These are phyloP conservation scores for Laspeyria flexula DNA, from an alignment of 2,888 invertebrate species.

Conservation along the genomic window DNA sequence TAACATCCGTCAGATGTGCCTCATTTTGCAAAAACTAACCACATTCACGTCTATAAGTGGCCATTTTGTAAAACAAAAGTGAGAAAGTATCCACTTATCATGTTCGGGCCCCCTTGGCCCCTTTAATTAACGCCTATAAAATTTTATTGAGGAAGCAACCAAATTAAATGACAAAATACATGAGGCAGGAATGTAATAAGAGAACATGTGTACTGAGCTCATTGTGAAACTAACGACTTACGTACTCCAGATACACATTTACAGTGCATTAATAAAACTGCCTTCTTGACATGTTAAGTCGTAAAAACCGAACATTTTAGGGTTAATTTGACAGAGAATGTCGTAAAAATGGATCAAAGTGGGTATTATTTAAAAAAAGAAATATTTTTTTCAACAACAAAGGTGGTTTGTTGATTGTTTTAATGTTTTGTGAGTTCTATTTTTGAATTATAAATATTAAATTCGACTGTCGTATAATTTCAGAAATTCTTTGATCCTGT, in stretches of 20 bases:
- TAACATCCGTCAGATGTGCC: conserved; percentile 32
- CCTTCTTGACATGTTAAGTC: background rate
- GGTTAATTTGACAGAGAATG: background rate
- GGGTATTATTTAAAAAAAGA: background rate
- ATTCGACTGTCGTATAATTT: no score
- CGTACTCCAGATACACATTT: background rate
- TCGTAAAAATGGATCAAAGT: conserved; percentile 3
- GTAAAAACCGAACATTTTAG: background rate
- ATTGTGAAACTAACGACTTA: conserved; percentile 1
- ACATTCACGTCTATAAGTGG: conserved; percentile 7
- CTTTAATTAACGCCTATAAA: conserved; percentile 76
- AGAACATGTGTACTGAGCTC: conserved; percentile 37
- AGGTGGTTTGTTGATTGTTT: no score
- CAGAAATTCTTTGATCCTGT: no score
- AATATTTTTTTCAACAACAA: no score
- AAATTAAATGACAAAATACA: conserved; percentile 63
- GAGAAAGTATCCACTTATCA: conserved; percentile 31
- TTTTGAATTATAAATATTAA: no score
- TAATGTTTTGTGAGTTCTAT: no score
- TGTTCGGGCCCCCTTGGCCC: conserved; percentile 51
- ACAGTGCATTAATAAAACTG: background rate
- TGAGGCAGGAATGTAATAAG: conserved; percentile 44
- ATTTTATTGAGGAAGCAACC: conserved; percentile 78
- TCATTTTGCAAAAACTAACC: conserved; percentile 16
- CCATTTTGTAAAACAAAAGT: conserved; percentile 29